Base-by-base conservation (phyloP, 1,140 invertebrate species). In the Bicyclus anynana region DNA sequence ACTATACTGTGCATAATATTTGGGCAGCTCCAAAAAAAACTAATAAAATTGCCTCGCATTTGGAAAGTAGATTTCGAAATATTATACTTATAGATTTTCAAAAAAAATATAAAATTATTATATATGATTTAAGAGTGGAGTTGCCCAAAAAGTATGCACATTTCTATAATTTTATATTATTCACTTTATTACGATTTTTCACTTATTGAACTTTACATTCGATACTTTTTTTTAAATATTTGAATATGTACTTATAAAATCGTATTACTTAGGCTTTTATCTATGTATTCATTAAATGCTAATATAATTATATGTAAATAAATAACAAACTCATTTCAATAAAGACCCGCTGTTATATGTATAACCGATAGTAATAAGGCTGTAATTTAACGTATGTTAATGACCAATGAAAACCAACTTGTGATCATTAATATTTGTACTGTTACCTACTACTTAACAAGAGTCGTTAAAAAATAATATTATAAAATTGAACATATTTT, bases 331-430 rank as follows among this genome's bases (percentile, higher is more conserved):
- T 2, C 20, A 23, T 70, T 73, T 72, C 64, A 69, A 71, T 65
- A 62, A 81, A 73, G 82, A 82, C 80, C 82, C 81, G 61, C 80
- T 85, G 84, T 84, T 85, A 83, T 73, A 48, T 81, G 81, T 80
- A 84, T 80, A 71, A 69, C 72, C 70, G 69, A 73, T 87, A 87
- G 81, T 73, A 58, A 62, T 85, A 84, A 86, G 81, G 73, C 64
- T 80, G 76, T 89, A 89, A 80, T 82, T 84, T 87, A 90, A 88
- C 71, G 80, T 88, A 88, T 86, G 85, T 88, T 90, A 90, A 88
- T 90, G 89, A 90, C 89, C 89, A 90, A 90, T 90, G 89, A 90
- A 90, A 88, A 90, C 87, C 86, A 87, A 89, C 87, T 90, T 90
- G 89, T 90, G 89, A 90, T 90, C 87, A 89, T 84, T 88, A 88